Percentiles rank a stretch among this genome's conserved stretches.
Conservation (phyloP, 2,888 invertebrate genomes). For the Dione vanillae region DNA sequence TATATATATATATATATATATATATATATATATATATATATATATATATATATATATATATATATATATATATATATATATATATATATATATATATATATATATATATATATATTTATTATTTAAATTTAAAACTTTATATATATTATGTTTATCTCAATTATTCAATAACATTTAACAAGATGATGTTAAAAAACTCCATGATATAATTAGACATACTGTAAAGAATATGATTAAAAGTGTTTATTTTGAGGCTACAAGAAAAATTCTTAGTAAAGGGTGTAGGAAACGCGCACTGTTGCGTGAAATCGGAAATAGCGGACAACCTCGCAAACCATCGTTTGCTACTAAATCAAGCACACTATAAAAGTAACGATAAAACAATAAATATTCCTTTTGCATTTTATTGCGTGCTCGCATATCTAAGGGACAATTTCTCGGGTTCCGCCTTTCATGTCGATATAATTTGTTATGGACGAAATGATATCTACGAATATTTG, state of each 20-base stretch:
- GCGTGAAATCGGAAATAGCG: conserved; percentile 79
- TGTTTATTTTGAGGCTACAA: not conserved
- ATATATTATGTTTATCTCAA: too few species aligned
- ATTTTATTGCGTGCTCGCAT: conserved; percentile 72
- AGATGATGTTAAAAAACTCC: too few species aligned
- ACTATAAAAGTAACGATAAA: conserved; percentile 76
- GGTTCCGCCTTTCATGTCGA: conserved; percentile 26
- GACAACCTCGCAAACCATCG: conserved; percentile 61
- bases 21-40: too few species aligned
- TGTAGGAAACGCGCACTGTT: conserved; percentile 54
- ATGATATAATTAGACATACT: too few species aligned
- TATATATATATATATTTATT: too few species aligned
- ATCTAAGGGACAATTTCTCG: conserved; percentile 53
- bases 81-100: too few species aligned
- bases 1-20: too few species aligned
- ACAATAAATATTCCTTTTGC: conserved; percentile 76
- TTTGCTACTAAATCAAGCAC: conserved; percentile 76
- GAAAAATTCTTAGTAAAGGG: not conserved
- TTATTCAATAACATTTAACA: too few species aligned
- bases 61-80: too few species aligned
- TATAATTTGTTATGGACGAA: conserved; percentile 29
- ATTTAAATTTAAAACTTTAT: too few species aligned
- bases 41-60: too few species aligned
- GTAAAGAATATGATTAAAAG: not conserved
- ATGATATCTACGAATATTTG: conserved; percentile 28